Evolutionary conservation across 2,888 invertebrate genomes (phyloP).

Genomic region (Papilio protenor): DNA sequence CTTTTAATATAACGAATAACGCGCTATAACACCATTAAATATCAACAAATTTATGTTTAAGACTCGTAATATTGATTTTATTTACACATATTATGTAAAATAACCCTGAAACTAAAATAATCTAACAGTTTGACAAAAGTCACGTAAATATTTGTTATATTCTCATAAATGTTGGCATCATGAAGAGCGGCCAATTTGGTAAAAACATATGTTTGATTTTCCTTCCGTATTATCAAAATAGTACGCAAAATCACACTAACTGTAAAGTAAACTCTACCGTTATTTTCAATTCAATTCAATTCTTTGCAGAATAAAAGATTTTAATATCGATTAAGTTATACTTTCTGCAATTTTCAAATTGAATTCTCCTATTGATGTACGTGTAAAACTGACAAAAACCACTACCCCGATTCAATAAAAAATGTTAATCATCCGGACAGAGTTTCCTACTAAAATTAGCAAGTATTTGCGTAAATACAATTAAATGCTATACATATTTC

Average conservation of each 20-base stretch:
- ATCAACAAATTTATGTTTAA: not conserved
- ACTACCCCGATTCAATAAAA: too few species aligned
- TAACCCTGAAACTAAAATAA: slow-evolving; percentile 9
- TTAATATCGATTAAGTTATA: not conserved
- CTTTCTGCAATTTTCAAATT: not conserved
- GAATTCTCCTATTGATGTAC: not conserved
- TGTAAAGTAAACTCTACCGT: not conserved
- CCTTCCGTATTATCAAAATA: slow-evolving; percentile 10
- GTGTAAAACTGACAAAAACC: not conserved
- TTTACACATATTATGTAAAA: slow-evolving; percentile 13
- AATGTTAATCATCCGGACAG: not conserved
- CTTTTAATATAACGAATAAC: not conserved
- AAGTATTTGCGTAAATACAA: not conserved
- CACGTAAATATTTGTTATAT: not conserved
- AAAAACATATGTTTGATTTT: slow-evolving; percentile 10
- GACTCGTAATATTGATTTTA: not conserved
- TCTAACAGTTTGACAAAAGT: not conserved
- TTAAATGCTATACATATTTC: not conserved
- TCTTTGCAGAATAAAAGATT: not conserved
- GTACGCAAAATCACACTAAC: not conserved
- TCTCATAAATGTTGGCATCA: not conserved
- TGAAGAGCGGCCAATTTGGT: slow-evolving; percentile 14
- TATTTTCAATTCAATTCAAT: not conserved
- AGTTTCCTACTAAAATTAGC: not conserved
- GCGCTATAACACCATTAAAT: not conserved